Percentiles rank a stretch among this genome's conserved stretches.
These are phyloP conservation scores for Timandra comae DNA, from an alignment of 2,888 invertebrate species.

Conservation along the genomic window DNA sequence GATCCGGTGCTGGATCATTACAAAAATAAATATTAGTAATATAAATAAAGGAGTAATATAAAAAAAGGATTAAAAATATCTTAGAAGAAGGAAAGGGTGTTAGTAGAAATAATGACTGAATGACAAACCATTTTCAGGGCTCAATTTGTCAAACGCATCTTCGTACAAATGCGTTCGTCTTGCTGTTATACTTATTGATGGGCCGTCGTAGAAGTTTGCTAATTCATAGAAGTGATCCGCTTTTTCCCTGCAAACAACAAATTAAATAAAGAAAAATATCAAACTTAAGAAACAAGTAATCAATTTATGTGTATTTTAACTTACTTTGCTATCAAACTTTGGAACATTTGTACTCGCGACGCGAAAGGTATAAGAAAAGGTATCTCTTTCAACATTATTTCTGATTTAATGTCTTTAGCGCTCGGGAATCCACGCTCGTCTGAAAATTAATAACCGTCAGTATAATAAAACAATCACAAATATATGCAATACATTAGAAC, in stretches of 20 bases:
- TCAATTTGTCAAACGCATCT: slow-evolving; percentile 96
- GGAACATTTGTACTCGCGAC: slow-evolving; percentile 90
- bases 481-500: not conserved
- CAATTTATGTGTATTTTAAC: slow-evolving; percentile 4
- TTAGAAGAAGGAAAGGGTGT: no score
- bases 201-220: slow-evolving; percentile 84
- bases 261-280: not conserved
- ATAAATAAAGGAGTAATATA: no score
- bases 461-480: slow-evolving; percentile 7
- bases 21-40: not conserved
- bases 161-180: slow-evolving; percentile 96
- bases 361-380: slow-evolving; percentile 96
- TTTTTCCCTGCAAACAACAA: slow-evolving; percentile 72
- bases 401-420: slow-evolving; percentile 89
- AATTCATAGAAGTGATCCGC: slow-evolving; percentile 84
- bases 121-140: slow-evolving; percentile 88
- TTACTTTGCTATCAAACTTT: slow-evolving; percentile 79
- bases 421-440: slow-evolving; percentile 91
- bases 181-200: slow-evolving; percentile 85
- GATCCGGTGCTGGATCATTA: slow-evolving; percentile 89
- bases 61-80: no score
- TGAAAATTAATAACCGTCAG: slow-evolving; percentile 53
- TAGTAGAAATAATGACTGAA: no score
- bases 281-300: slow-evolving; percentile 1
- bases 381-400: slow-evolving; percentile 92